phyloP scores from a whole-genome alignment of 35 echinoderm and acorn worm genomes.

The Stichopus chloronotus region DNA sequence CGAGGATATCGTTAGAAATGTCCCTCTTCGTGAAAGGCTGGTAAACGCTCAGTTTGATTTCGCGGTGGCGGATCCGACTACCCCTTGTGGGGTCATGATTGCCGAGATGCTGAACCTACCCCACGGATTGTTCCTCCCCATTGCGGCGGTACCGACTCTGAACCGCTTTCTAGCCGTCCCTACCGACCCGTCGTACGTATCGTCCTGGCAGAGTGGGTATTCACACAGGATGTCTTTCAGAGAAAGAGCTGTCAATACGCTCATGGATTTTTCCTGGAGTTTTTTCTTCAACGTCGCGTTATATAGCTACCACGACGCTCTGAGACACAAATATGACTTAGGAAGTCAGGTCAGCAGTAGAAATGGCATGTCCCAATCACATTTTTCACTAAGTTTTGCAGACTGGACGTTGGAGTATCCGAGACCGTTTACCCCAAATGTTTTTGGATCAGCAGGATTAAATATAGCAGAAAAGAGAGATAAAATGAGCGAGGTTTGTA shows the following conservation, averaged over 20 bases:
- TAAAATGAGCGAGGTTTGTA: conserved; percentile 21
- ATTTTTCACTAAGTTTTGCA: conserved; percentile 19
- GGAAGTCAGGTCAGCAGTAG: background rate
- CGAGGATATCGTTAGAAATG: conserved; percentile 36
- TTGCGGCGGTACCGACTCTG: background rate
- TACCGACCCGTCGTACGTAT: conserved; percentile 17
- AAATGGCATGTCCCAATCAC: background rate
- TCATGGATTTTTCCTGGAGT: conserved; percentile 5
- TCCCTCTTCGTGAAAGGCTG: conserved; percentile 8
- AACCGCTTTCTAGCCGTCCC: conserved; percentile 29
- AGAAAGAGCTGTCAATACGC: background rate
- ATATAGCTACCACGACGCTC: background rate
- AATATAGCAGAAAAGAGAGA: conserved; percentile 1
- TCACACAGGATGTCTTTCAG: conserved; percentile 25
- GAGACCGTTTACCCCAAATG: conserved; percentile 15
- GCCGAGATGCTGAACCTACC: conserved; percentile 39
- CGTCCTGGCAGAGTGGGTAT: conserved; percentile 40
- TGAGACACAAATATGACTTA: conserved; percentile 16
- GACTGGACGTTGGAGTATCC: conserved; percentile 60
- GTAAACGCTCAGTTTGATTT: conserved; percentile 40
- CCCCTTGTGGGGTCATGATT: conserved; percentile 4
- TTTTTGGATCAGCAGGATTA: conserved; percentile 36
- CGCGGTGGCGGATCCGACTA: conserved; percentile 12
- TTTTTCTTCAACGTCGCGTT: conserved; percentile 41
- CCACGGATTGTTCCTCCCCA: conserved; percentile 15